A percentile compares a stretch with the other conserved stretches of the same genome.
These are phyloP conservation scores for Sylvilagus bachmani DNA, from an alignment of 2,113 vertebrate species.

Conservation along the genomic window DNA sequence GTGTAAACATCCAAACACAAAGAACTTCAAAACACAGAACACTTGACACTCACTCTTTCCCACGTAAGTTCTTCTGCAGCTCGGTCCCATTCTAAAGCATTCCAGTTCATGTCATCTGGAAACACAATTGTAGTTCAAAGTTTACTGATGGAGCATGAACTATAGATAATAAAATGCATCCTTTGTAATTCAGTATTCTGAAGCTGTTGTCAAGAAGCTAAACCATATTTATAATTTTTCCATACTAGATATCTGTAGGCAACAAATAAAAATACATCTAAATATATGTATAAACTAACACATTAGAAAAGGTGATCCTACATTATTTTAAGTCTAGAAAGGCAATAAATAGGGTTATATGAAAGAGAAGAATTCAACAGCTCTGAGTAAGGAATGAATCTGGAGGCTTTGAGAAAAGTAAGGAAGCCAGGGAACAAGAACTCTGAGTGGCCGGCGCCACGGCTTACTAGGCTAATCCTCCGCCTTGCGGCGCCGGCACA, in stretches of 20 bases:
- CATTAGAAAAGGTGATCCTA: neutral
- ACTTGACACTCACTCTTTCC: conserved; percentile 90
- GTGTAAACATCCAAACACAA: neutral
- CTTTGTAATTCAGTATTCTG: conserved; percentile 3
- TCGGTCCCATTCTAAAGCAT: conserved; percentile 97
- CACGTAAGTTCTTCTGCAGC: conserved; percentile 98
- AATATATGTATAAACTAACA: neutral
- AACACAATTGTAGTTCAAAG: conserved; percentile 65
- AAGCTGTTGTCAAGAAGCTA: neutral
- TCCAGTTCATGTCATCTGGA: conserved; percentile 98
- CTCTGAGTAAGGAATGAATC: neutral
- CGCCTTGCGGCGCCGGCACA: too few relatives aligned
- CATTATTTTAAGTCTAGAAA: neutral
- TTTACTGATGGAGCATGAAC: neutral
- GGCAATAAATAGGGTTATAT: neutral
- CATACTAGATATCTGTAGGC: neutral
- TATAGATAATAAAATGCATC: conserved; percentile 5
- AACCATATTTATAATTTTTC: conserved; percentile 1
- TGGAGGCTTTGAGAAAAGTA: neutral
- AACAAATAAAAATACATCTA: conserved; percentile 7
- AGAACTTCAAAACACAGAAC: conserved; percentile 21
- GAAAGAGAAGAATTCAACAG: conserved; percentile 10
- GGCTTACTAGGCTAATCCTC: too few relatives aligned
- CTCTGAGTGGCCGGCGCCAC: too few relatives aligned
- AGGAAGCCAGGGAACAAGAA: neutral